Evolutionary conservation across 1,140 invertebrate genomes (phyloP), one percentile per base, ranked within the genome.

Genomic region (Elymnias hypermnestra): DNA sequence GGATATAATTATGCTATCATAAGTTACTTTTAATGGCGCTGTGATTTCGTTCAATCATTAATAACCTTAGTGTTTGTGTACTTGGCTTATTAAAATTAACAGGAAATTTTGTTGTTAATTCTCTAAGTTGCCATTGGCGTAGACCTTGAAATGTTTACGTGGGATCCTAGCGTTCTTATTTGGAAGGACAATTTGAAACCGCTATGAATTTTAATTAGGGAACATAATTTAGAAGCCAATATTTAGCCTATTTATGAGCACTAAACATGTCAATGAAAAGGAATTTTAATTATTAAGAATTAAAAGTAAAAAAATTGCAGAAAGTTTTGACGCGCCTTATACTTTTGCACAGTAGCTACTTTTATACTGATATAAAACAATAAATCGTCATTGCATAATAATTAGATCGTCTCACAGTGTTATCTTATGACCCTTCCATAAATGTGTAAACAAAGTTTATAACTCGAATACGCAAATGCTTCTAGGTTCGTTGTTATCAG

Each of bases 401-500:
- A 50, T 22, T 55, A 39, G 37, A 45, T 46, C 53, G 42, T 41
- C 25, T 29, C 37, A 37, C 25, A 40, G 7, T 29, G 35, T 55
- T 55, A 50, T 55, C 46, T 48, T 12, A 2, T 42, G 46, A 55
- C 53, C 53, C 42, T 49, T 48, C 12, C 19, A 40, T 17, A 40
- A 48, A 40, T 9, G 7, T 25, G 28, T 18, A 39, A 33, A 43
- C 29, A 33, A 10, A 33, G 29, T 19, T 43, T 43, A 33, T 43
- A 43, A 23, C 18, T 33, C 13, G 19, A 22, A 33, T 43, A 43
- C 40, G 40, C 40, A 43, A 33, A 18, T 29, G 28, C 28, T 33
- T 22, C 40, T 43, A 31, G 25, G 22, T 43, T 31, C 12, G 25
- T 9, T 43, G 25, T 43, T 43, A 43, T 43, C 40, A 22, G n/a